Base-by-base conservation (phyloP, 2,797 vertebrate genomes). In the Myripristis murdjan region DNA sequence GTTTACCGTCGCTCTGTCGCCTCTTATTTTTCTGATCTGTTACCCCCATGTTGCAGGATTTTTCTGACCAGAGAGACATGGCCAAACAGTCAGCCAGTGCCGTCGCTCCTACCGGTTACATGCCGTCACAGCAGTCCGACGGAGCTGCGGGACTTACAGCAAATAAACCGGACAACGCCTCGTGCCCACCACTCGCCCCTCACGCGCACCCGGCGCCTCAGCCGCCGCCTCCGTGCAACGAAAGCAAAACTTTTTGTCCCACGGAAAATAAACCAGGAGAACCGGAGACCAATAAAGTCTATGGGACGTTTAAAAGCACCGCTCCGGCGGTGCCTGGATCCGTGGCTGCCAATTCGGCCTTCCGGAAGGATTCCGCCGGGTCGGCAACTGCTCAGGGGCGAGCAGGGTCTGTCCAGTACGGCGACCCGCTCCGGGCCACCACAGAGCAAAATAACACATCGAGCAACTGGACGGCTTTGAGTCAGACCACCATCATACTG, bases 401-500 rank as follows among this genome's bases (percentile, higher is more conserved):
- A 70, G 55, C 95, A 56, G 90, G 94, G n/a, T 75, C 96, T 86
- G 57, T 83, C 82, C 46, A 68, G 85, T 65, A 90, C 89, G 64
- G 90, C 53, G 91, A 93, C 93, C 55, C 85, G 55, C 93, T 95
- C 15, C 95, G 94, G 91, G 92, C 93, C 91, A 90, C 92, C 0
- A 75, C 93, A 70, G 96, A 98, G 89, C 95, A 92, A 81, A 98
- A 98, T 94, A 96, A 94, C 75, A 85, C 94, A 85, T 91, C 92
- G 44, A 91, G 93, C 57, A 94, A 95, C 91, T 99, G 97, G 97
- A 94, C 94, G 72, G 91, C 95, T 60, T 93, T 98, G 96, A 97
- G 95, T 93, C 97, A 97, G 90, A 98, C 97, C 75, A 97, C 97
- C 52, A 97, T 99, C 91, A 95, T 98, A 22, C 90, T 99, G 93